Percentiles rank a stretch among this genome's conserved stretches.
phyloP scores from a whole-genome alignment of 2,888 invertebrate genomes.

The Callinectes sapidus region DNA sequence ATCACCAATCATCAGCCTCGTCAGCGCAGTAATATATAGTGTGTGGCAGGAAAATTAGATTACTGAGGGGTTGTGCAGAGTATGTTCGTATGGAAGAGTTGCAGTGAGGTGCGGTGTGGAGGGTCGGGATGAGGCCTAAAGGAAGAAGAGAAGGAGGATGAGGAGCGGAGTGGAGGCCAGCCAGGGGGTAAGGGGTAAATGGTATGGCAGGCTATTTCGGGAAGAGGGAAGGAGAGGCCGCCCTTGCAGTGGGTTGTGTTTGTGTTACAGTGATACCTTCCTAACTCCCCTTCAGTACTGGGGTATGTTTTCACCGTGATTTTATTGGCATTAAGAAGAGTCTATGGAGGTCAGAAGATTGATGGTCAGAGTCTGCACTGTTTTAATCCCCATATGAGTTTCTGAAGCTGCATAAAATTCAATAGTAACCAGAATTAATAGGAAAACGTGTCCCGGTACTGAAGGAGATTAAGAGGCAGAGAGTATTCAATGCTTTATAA shows the following conservation, averaged over 20 bases:
- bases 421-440: too few species aligned
- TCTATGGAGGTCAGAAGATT: too few species aligned
- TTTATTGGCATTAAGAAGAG: too few species aligned
- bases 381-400: too few species aligned
- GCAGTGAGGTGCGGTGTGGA: background rate
- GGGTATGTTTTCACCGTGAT: too few species aligned
- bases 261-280: background rate
- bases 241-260: background rate
- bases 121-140: background rate
- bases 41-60: too few species aligned
- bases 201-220: background rate
- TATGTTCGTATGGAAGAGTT: background rate
- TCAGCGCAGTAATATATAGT: background rate
- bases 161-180: background rate
- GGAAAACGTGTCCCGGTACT: too few species aligned
- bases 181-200: background rate
- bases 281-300: too few species aligned
- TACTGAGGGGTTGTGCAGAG: too few species aligned
- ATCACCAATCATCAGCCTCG: background rate
- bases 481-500: background rate
- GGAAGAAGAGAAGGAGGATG: slow-evolving; percentile 17
- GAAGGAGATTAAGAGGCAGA: too few species aligned
- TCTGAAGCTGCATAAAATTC: too few species aligned
- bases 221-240: slow-evolving; percentile 4
- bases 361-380: too few species aligned